Evolutionary conservation across 1,140 invertebrate species (phyloP), one percentile per base, ranked within the genome.

Genomic region (Drosophila sechellia): DNA sequence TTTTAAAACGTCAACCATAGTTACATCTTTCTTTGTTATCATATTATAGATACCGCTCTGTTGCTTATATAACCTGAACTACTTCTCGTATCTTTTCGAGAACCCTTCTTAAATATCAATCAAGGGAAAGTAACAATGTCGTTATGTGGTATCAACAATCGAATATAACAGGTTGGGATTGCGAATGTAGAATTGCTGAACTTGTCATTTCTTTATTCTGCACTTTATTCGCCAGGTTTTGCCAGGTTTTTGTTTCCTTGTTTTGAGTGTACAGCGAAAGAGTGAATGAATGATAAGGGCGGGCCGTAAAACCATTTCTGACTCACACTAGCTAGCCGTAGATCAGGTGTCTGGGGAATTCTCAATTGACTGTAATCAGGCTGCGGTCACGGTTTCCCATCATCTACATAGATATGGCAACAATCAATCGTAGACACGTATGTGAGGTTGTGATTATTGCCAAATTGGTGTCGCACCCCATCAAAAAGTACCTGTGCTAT

Each of bases 301-400:
- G 34, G 31, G 15, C 43, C 49, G 6, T 54, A 55, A 52, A 61
- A 54, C 25, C 59, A 46, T 71, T 53, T 48, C 49, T 74, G 71
- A 74, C 49, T 73, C 72, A 73, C 31, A 0, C 31, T 22, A n/a
- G 25, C 15, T 27, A 10, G 12, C 17, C 27, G 20, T 39, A 42
- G 45, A 57, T 71, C 65, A 43, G 52, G 37, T 56, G 57, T 15
- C 20, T 43, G 57, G 69, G 71, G 58, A 73, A 73, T 63, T 74
- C 69, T 61, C 35, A 49, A 54, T 53, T 22, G 42, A 8, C 13
- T 13, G 39, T 25, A 63, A 74, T 73, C 69, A 34, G 20, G 12
- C 0, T 5, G 46, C 17, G 35, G 39, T 22, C 20, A 10, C n/a
- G 15, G 31, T 10, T 57, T 39, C 42, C 5, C 37, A 49, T 45